Evolutionary conservation across 2,888 invertebrate species (phyloP).

Genomic region (Blera fallax): DNA sequence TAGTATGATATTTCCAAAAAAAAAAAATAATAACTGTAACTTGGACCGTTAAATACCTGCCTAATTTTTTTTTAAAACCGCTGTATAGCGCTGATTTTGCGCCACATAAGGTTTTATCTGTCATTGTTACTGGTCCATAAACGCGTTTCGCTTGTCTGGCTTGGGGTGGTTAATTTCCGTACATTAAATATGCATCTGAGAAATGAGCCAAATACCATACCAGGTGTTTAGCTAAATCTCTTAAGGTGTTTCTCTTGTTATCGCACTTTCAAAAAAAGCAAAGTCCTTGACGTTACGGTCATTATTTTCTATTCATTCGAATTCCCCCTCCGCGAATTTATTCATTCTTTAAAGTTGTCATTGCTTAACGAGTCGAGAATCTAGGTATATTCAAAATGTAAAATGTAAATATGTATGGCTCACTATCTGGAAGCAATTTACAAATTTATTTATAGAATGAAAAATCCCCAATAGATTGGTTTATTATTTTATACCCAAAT

Average conservation of each 20-base stretch:
- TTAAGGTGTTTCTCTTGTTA: background rate
- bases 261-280: background rate
- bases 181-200: background rate
- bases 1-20: too few relatives aligned
- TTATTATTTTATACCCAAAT: slow-evolving; percentile 34
- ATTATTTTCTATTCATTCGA: background rate
- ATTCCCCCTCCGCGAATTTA: background rate
- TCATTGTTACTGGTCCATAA: background rate
- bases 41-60: background rate
- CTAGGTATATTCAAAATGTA: background rate
- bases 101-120: slow-evolving; percentile 1
- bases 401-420: background rate
- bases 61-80: background rate
- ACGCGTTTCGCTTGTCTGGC: background rate
- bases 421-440: slow-evolving; percentile 38
- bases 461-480: slow-evolving; percentile 12
- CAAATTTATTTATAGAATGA: slow-evolving; percentile 12
- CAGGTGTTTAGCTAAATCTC: background rate
- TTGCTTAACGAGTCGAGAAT: background rate
- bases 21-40: background rate
- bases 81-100: background rate
- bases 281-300: background rate
- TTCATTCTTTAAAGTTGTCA: background rate
- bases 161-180: background rate
- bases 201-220: background rate